phyloP scores from a whole-genome alignment of 2,113 vertebrate genomes.

The Alexandromys fortis region DNA sequence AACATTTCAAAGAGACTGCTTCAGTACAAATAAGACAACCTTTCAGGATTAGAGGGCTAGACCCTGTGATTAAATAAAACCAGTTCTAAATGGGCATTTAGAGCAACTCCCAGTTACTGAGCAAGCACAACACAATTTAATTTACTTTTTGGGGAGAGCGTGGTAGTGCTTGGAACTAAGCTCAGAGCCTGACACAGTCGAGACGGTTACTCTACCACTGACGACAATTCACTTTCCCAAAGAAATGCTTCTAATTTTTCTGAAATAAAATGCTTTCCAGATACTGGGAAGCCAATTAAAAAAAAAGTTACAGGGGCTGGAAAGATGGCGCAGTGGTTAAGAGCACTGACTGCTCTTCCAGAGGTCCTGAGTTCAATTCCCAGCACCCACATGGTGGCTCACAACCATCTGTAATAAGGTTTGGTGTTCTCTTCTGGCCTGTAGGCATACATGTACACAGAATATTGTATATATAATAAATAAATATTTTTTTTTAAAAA shows the following conservation, averaged over 20 bases:
- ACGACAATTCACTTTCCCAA: constrained; percentile 19
- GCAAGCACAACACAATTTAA: background rate
- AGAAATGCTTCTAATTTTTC: constrained; percentile 6
- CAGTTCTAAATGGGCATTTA: background rate
- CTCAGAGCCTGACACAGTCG: background rate
- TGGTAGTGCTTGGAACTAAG: no score
- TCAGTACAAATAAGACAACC: constrained; percentile 50
- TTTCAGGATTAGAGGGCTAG: background rate
- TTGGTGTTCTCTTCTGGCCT: no score
- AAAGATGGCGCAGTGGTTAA: no score
- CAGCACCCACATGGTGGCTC: no score
- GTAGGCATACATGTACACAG: no score
- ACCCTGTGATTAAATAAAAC: constrained; percentile 19
- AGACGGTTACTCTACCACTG: background rate
- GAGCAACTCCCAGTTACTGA: background rate
- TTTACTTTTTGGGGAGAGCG: background rate
- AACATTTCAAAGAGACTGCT: constrained; percentile 48
- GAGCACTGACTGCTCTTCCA: no score
- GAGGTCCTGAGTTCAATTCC: no score
- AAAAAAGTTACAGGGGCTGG: background rate
- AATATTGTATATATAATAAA: no score
- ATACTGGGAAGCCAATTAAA: background rate
- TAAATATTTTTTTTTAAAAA: no score
- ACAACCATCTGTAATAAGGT: no score
- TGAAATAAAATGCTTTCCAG: constrained; percentile 44